Evolutionary conservation across 2,888 invertebrate genomes (phyloP), one percentile per base, ranked within the genome.

Genomic region (Cheilosia impressa): DNA sequence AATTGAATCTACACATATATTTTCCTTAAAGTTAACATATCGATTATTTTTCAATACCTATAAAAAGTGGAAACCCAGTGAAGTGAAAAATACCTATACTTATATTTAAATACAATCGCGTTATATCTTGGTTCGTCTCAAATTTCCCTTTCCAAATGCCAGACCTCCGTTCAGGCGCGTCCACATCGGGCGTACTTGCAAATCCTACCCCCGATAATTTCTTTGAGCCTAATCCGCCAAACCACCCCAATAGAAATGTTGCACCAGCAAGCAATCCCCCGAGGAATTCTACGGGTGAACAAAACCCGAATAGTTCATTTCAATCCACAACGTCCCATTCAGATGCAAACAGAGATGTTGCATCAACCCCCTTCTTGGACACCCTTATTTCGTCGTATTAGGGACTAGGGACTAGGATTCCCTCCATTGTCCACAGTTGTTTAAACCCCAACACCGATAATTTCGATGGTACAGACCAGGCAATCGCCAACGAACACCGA

Each of bases 311-410:
- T n/a, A 57, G 9, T 31, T 57, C 31, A 4, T 34, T 57, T 9
- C 34, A 41, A 58, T 58, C 58, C 41, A 58, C 45, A 45, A 62
- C 53, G 19, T 66, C 66, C 10, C 66, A 66, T 38, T 24, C 41
- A 17, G 38, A 66, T 53, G 66, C 41, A 19, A 31, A 65, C 13
- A 10, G 22, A 4, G 34, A 65, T 22, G 63, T 34, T 34, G 47
- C 19, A 65, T 31, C 63, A 50, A 66, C 66, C 13, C 53, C 52
- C 15, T 27, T 55, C 13, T 41, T 68, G 19, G 55, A 68, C 10
- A 55, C 55, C 22, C 43, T 55, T 6, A 55, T 55, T 43, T 13
- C 41, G 24, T 43, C 68, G 68, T 68, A 27, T 13, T n/a, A n/a
- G n/a, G n/a, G n/a, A n/a, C n/a, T 68, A 53, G 38, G 31, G 38